Evolutionary conservation across 2,113 vertebrate species (phyloP).

Genomic region (Colossoma macropomum): DNA sequence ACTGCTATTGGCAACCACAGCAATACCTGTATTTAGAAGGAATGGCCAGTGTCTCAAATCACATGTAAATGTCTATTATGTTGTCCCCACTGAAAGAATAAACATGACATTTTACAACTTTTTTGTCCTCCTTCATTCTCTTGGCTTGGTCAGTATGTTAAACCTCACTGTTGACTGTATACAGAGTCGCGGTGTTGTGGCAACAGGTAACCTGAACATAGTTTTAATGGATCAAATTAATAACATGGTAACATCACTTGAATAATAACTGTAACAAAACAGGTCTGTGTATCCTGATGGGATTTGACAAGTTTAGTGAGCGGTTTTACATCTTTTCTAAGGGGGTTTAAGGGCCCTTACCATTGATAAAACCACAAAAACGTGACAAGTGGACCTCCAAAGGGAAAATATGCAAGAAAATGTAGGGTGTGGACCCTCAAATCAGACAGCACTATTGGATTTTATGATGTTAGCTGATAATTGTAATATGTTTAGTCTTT

Average conservation of each 20-base stretch:
- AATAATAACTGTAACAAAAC: not conserved
- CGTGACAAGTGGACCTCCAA: too few relatives aligned
- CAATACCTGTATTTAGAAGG: not conserved
- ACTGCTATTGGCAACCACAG: not conserved
- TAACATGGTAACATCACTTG: not conserved
- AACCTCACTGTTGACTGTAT: not conserved
- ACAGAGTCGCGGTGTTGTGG: not conserved
- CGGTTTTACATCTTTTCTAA: too few relatives aligned
- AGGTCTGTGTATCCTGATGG: too few relatives aligned
- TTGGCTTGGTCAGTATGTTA: not conserved
- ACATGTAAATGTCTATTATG: conserved; percentile 2
- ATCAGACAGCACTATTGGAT: too few relatives aligned
- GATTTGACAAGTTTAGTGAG: too few relatives aligned
- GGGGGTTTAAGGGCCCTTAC: too few relatives aligned
- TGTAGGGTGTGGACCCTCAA: too few relatives aligned
- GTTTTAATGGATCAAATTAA: not conserved
- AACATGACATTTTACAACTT: conserved; percentile 11
- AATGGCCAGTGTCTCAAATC: not conserved
- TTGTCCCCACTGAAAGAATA: conserved; percentile 7
- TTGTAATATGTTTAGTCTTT: too few relatives aligned
- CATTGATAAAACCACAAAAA: too few relatives aligned
- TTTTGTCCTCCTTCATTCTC: not conserved
- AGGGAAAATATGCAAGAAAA: too few relatives aligned
- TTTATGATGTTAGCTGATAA: too few relatives aligned
- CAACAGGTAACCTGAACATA: not conserved